Base-by-base conservation (phyloP, 2,888 invertebrate genomes). In the Caenorhabditis becei region DNA sequence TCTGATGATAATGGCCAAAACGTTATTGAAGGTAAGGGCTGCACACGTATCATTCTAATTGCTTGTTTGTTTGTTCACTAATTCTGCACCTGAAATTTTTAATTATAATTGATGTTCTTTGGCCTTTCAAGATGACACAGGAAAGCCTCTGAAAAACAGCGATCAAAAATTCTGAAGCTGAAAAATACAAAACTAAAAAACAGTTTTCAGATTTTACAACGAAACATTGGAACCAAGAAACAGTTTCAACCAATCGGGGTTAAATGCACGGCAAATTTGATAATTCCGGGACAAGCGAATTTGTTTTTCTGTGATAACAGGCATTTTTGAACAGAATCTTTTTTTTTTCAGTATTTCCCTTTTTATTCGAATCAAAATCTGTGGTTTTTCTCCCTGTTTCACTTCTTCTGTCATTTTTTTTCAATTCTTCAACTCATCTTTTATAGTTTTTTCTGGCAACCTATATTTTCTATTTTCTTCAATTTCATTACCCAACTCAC, bases 191-290 rank as follows among this genome's bases (percentile, higher is more conserved):
- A n/a, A 41, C 18, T 20, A 18, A 23, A 26, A 66, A 32, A 32
- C 4, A 32, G 4, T 26, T 74, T 74, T 8, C 66, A 75, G 75
- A 32, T 61, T 67, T 61, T 66, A 53, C 75, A 75, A 75, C 32
- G 61, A 75, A 35, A 75, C 26, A 14, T n/a, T 74, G 58, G 66
- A 75, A 23, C 26, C 53, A 44, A 59, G 61, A 11, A 59, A 66
- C 58, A 56, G 18, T 24, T 75, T 75, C 41, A 41, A 51, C 37
- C 66, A 37, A 61, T 18, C 61, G 41, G 75, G 44, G 23, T 26
- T 61, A 24, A 35, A 59, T 44, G 37, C 49, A 74, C 66, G 66
- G 51, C 59, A 66, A 54, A 66, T 58, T 32, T 65, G 41, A 74
- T 59, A 51, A 58, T 26, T 51, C 51, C 53, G 28, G 23, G 59